A percentile compares a stretch with the other conserved stretches of the same genome.
These are phyloP conservation scores for Carabus problematicus DNA, from an alignment of 2,888 invertebrate species.

Conservation along the genomic window DNA sequence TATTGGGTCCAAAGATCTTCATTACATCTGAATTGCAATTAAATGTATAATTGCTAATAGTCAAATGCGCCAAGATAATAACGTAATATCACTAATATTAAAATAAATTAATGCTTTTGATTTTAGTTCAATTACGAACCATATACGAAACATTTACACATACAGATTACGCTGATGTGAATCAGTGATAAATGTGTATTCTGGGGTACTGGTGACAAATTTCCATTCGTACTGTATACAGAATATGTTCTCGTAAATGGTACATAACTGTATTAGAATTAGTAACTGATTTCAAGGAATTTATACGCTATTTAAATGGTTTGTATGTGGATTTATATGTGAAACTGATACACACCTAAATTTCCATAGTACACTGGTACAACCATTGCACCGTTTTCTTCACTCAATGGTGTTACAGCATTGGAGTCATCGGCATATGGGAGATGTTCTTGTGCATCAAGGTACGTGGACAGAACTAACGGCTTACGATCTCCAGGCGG, in stretches of 20 bases:
- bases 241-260: neutral
- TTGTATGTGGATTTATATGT: neutral
- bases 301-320: neutral
- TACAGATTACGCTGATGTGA: too few species aligned
- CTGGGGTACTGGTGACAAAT: slow-evolving; percentile 4
- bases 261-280: slow-evolving; percentile 15
- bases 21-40: too few species aligned
- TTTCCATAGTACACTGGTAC: slow-evolving; percentile 90
- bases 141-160: too few species aligned
- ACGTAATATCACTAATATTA: too few species aligned
- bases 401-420: slow-evolving; percentile 97
- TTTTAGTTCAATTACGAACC: too few species aligned
- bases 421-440: slow-evolving; percentile 98
- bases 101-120: too few species aligned
- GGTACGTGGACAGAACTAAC: slow-evolving; percentile 90
- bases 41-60: too few species aligned
- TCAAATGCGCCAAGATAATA: too few species aligned
- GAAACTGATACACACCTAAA: slow-evolving; percentile 66
- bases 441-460: slow-evolving; percentile 88
- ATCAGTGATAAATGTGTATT: too few species aligned
- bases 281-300: neutral
- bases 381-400: slow-evolving; percentile 95
- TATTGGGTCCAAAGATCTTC: too few species aligned
- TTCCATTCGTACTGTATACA: neutral
- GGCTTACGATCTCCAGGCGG: slow-evolving; percentile 91